These are phyloP conservation scores for Pipistrellus pipistrellus DNA, from an alignment of 2,797 vertebrate genomes.

Conservation along the genomic window DNA sequence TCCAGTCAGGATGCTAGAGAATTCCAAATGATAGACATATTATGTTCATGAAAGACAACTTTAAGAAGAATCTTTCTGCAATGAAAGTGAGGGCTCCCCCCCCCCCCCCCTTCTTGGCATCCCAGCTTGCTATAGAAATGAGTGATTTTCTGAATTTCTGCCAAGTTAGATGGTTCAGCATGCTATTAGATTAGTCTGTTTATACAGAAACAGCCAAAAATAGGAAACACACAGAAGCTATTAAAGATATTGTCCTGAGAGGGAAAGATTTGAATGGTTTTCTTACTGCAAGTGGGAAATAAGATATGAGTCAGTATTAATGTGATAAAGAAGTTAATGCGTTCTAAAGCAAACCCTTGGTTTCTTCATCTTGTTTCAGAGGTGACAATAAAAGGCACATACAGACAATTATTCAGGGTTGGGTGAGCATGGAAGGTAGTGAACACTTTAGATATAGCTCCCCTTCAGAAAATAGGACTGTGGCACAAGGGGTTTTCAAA, in stretches of 20 bases:
- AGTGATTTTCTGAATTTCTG: constrained; percentile 91
- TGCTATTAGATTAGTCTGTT: constrained; percentile 92
- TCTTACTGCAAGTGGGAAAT: constrained; percentile 88
- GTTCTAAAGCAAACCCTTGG: constrained; percentile 85
- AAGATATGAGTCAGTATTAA: constrained; percentile 88
- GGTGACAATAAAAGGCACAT: constrained; percentile 87
- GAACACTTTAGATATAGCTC: constrained; percentile 66
- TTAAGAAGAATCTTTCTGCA: constrained; percentile 87
- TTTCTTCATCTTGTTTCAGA: constrained; percentile 85
- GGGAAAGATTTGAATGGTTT: constrained; percentile 88
- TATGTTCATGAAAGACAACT: constrained; percentile 88
- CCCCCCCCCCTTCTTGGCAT: constrained; percentile 85
- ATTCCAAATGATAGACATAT: constrained; percentile 86
- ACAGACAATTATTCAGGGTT: constrained; percentile 85
- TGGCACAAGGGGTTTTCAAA: constrained; percentile 75
- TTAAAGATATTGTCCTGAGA: constrained; percentile 90
- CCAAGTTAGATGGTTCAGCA: constrained; percentile 91
- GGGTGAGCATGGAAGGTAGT: constrained; percentile 80
- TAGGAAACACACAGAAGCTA: constrained; percentile 90
- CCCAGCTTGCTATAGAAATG: constrained; percentile 88
- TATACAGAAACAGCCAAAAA: constrained; percentile 91
- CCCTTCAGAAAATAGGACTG: constrained; percentile 72
- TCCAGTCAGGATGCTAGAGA: constrained; percentile 81
- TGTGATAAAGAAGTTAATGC: constrained; percentile 87
- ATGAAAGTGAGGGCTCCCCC: constrained; percentile 82